Conservation (phyloP, 2,888 invertebrate species). For the Pollenia labialis region DNA sequence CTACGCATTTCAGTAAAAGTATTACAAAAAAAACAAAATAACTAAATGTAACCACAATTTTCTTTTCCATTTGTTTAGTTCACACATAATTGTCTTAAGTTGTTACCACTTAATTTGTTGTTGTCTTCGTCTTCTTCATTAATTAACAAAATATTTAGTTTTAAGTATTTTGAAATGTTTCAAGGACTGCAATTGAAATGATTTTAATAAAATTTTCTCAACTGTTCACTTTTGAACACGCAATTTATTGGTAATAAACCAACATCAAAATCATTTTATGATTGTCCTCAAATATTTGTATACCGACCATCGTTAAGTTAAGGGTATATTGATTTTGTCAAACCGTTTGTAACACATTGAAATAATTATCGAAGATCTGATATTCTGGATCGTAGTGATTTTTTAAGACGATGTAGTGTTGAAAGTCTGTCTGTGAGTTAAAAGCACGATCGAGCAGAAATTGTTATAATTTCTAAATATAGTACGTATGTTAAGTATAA, state of each 20-base stretch:
- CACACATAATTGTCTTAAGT: slow-evolving; percentile 68
- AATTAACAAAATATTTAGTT: slow-evolving; percentile 27
- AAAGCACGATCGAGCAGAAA: too few species aligned
- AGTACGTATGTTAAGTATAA: too few species aligned
- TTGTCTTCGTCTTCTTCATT: slow-evolving; percentile 19
- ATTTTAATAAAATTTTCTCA: slow-evolving; percentile 30
- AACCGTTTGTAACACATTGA: too few species aligned
- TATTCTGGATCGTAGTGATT: too few species aligned
- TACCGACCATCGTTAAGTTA: too few species aligned
- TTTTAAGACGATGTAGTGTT: too few species aligned
- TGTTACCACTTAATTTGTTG: slow-evolving; percentile 60
- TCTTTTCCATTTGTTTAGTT: slow-evolving; percentile 55
- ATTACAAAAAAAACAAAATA: background rate
- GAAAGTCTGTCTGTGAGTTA: too few species aligned
- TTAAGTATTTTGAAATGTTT: slow-evolving; percentile 10
- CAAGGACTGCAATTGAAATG: slow-evolving; percentile 35
- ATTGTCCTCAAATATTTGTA: background rate
- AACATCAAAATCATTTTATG: background rate
- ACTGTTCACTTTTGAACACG: slow-evolving; percentile 43
- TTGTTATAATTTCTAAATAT: too few species aligned
- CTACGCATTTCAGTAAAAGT: slow-evolving; percentile 52
- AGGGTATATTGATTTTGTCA: too few species aligned
- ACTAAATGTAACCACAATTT: slow-evolving; percentile 25
- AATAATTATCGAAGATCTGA: too few species aligned
- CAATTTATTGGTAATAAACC: slow-evolving; percentile 31